Evolutionary conservation across 2,113 vertebrate species (phyloP), one percentile per base, ranked within the genome.

Genomic region (Nansenia antarctica): DNA sequence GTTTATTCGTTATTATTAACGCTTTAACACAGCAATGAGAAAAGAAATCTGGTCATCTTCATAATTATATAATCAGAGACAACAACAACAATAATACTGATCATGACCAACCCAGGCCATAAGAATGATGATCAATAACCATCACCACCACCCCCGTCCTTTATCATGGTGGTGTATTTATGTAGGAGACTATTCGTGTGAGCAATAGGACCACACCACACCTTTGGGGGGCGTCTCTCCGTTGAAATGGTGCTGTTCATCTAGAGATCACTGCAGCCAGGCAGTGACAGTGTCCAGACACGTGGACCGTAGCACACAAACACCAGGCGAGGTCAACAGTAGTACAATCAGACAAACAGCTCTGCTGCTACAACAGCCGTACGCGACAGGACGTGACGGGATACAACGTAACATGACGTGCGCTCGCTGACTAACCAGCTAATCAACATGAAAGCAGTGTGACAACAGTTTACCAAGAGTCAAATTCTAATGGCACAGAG

Each of bases 191-290:
- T n/a, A n/a, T n/a, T 22, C 0, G 22, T 55, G 20, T 55, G 12
- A 29, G n/a, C n/a, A n/a, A n/a, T n/a, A n/a, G n/a, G n/a, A n/a
- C n/a, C n/a, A n/a, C n/a, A n/a, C n/a, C n/a, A n/a, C n/a, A 55
- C 22, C 53, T 55, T 27, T 55, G 53, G 26, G n/a, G n/a, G n/a
- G n/a, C n/a, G n/a, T n/a, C n/a, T 49, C n/a, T 1, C 45, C 45
- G 20, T 49, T 20, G 52, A 35, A 69, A 65, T 55, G 11, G 15
- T 55, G 8, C 9, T 55, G 20, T 64, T 75, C 64, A 9, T 27
- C 54, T 65, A 73, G 58, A 62, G 1, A 65, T 63, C 22, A 26
- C 64, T 74, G 78, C 78, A 78, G 62, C 26, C 77, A 45, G 65
- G 57, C 78, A 79, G 63, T 34, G 57, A 32, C 72, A 49, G 45